phyloP scores from a whole-genome alignment of 23 tunicate species.

The Styela clava region DNA sequence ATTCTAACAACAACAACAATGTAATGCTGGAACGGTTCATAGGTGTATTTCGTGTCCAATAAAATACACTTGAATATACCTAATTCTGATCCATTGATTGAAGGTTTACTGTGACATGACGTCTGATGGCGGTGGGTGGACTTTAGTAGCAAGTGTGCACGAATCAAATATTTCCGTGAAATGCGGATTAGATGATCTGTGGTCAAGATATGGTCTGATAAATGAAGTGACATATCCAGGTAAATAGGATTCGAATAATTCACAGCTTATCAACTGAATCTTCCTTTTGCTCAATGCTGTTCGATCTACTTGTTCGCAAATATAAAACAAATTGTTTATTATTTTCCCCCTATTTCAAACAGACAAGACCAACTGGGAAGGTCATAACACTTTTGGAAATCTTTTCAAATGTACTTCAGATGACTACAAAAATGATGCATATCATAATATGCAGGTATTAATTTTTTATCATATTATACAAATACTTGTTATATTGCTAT shows the following conservation, averaged over 20 bases:
- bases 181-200: constrained; percentile 1
- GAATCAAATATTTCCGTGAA: neutral
- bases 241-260: neutral
- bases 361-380: constrained; percentile 1
- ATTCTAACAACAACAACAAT: too few species aligned
- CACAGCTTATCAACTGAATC: neutral
- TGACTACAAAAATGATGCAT: constrained; percentile 2
- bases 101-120: constrained; percentile 17
- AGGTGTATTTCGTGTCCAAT: neutral
- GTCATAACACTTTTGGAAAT: neutral
- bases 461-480: too few species aligned
- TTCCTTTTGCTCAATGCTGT: too few species aligned
- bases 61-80: neutral
- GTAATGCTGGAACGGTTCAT: too few species aligned
- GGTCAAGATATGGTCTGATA: neutral
- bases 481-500: too few species aligned
- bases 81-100: too few species aligned
- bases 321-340: too few species aligned
- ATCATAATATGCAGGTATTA: neutral
- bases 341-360: too few species aligned
- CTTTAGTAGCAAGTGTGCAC: neutral
- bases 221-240: neutral
- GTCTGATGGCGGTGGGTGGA: constrained; percentile 8
- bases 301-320: too few species aligned
- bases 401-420: neutral